phyloP scores from a whole-genome alignment of 1,140 invertebrate genomes.

The Fopius arisanus region DNA sequence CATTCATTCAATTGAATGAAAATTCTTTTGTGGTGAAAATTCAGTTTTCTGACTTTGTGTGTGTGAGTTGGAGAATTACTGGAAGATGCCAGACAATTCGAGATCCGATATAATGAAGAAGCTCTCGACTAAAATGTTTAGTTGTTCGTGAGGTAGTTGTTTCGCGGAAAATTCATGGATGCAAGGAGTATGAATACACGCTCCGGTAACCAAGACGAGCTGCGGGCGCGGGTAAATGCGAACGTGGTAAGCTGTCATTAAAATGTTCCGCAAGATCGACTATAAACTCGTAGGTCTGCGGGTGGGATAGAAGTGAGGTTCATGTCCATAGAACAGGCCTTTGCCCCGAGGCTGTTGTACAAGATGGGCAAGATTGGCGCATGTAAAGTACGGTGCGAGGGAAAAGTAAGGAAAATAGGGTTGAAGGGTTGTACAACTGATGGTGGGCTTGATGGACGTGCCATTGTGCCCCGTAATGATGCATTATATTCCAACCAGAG shows the following conservation, averaged over 20 bases:
- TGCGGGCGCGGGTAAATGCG: slow-evolving; percentile 46
- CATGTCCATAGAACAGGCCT: background rate
- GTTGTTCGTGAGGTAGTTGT: slow-evolving; percentile 54
- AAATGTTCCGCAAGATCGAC: slow-evolving; percentile 64
- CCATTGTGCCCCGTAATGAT: slow-evolving; percentile 54
- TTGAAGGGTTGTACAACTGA: background rate
- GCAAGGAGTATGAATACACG: slow-evolving; percentile 29
- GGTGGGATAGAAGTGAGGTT: background rate
- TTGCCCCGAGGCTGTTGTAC: background rate
- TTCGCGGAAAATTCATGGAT: slow-evolving; percentile 47
- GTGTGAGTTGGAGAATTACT: too few relatives aligned
- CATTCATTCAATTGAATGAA: too few relatives aligned
- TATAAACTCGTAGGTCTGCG: slow-evolving; percentile 39
- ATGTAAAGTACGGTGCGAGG: background rate
- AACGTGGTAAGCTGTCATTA: slow-evolving; percentile 60
- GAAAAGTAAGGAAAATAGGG: background rate
- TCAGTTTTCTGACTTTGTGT: too few relatives aligned
- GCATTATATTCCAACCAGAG: slow-evolving; percentile 45
- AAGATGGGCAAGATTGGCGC: background rate
- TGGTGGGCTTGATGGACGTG: slow-evolving; percentile 49
- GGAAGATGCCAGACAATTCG: too few relatives aligned
- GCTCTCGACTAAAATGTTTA: slow-evolving; percentile 42
- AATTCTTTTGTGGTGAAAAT: too few relatives aligned
- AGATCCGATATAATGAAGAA: background rate
- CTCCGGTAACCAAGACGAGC: slow-evolving; percentile 52